Evolutionary conservation across 2,888 invertebrate species (phyloP).

Genomic region (Melikaiella ostensackeni): DNA sequence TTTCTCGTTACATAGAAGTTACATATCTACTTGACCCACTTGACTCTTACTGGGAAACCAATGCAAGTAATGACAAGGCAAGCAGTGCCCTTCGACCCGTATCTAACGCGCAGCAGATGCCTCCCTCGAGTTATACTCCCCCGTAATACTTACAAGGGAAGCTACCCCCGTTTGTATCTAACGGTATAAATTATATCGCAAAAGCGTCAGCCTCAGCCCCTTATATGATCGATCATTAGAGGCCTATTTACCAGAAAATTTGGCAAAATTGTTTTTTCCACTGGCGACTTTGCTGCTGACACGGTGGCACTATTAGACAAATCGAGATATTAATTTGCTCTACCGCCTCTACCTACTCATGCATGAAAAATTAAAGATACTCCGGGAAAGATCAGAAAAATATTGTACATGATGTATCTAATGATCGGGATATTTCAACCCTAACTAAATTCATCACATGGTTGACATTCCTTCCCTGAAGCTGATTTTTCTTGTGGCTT

Average conservation of each 20-base stretch:
- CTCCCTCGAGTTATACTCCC: slow-evolving; percentile 63
- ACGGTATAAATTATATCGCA: slow-evolving; percentile 76
- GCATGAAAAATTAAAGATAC: slow-evolving; percentile 7
- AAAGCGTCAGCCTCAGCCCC: slow-evolving; percentile 74
- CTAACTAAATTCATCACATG: not conserved
- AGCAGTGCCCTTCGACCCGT: slow-evolving; percentile 76
- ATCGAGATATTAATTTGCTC: slow-evolving; percentile 7
- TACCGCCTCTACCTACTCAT: not conserved
- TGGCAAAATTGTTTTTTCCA: slow-evolving; percentile 67
- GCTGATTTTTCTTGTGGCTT: too few relatives aligned
- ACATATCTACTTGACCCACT: slow-evolving; percentile 72
- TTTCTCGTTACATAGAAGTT: slow-evolving; percentile 9
- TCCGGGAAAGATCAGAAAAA: not conserved
- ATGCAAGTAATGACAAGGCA: slow-evolving; percentile 71
- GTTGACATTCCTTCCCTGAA: not conserved
- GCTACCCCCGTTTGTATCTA: slow-evolving; percentile 73
- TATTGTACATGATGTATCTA: not conserved
- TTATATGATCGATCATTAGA: slow-evolving; percentile 76
- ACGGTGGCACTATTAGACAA: slow-evolving; percentile 30
- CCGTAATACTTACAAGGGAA: slow-evolving; percentile 66
- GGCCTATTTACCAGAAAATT: slow-evolving; percentile 74
- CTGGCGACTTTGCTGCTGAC: slow-evolving; percentile 53
- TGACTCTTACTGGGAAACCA: slow-evolving; percentile 68
- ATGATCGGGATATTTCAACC: not conserved
- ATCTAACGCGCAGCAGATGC: slow-evolving; percentile 77